These are phyloP conservation scores for Drosophila repleta DNA, from an alignment of 1,140 invertebrate species.

Conservation along the genomic window DNA sequence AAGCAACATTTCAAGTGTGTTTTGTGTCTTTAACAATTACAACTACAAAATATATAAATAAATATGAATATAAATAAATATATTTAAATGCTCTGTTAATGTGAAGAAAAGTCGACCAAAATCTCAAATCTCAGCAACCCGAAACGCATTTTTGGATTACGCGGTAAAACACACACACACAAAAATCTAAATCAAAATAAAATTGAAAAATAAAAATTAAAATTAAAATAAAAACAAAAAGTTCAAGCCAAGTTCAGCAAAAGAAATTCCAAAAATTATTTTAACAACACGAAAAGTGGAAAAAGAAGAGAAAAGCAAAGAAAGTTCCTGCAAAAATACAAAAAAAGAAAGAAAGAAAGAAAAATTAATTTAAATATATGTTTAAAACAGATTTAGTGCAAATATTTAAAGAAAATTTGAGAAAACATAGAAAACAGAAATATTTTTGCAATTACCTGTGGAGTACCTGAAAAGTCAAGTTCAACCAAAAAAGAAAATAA, in stretches of 20 bases:
- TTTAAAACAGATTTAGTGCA: conserved; percentile 41
- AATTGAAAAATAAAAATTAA: neutral
- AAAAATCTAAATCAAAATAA: too few species aligned
- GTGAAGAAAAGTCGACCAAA: conserved; percentile 78
- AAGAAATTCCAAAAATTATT: conserved; percentile 51
- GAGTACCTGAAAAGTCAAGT: conserved; percentile 14
- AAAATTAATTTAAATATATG: conserved; percentile 37
- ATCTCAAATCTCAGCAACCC: conserved; percentile 34
- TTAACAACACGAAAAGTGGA: conserved; percentile 48
- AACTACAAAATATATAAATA: conserved; percentile 28
- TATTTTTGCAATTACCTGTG: conserved; percentile 35
- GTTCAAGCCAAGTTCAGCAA: conserved; percentile 25
- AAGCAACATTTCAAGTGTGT: conserved; percentile 10
- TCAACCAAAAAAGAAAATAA: conserved; percentile 21
- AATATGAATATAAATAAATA: conserved; percentile 28
- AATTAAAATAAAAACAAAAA: conserved; percentile 22
- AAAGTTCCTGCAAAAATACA: conserved; percentile 68
- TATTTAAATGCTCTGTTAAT: conserved; percentile 55
- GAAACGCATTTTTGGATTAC: conserved; percentile 71
- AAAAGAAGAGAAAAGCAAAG: conserved; percentile 55
- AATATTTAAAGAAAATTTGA: conserved; percentile 33
- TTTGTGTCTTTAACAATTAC: conserved; percentile 36
- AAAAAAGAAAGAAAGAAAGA: conserved; percentile 20
- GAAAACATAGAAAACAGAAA: conserved; percentile 25
- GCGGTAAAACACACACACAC: conserved; percentile 46